These are phyloP conservation scores for Acanthosoma haemorrhoidale DNA, from an alignment of 2,888 invertebrate genomes.

Conservation along the genomic window DNA sequence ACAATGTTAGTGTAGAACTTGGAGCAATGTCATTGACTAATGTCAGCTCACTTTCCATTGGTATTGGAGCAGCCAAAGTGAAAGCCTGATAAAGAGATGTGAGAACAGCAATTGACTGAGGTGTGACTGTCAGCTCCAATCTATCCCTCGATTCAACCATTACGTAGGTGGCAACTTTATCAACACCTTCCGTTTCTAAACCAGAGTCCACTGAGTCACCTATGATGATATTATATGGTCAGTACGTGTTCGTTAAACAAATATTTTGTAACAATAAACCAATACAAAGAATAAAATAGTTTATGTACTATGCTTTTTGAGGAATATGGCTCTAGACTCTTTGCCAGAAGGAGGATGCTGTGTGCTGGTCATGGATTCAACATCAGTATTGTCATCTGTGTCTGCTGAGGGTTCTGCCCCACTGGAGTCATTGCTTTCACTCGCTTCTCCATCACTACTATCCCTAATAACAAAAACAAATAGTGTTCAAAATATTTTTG, in stretches of 20 bases:
- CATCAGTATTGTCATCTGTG: conserved; percentile 45
- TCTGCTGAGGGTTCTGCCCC: conserved; percentile 46
- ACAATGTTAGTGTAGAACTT: conserved; percentile 43
- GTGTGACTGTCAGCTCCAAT: conserved; percentile 64
- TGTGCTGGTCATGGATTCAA: conserved; percentile 45
- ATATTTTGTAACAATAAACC: too few species aligned
- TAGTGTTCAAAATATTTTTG: too few species aligned
- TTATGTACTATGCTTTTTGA: conserved; percentile 43
- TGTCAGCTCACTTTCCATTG: conserved; percentile 47
- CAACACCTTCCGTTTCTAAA: conserved; percentile 48
- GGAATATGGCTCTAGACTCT: conserved; percentile 42
- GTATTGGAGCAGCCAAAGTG: conserved; percentile 44
- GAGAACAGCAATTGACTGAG: conserved; percentile 57
- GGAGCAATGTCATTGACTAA: conserved; percentile 60
- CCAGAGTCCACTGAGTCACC: conserved; percentile 54
- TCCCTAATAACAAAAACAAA: conserved; percentile 46
- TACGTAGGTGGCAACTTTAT: conserved; percentile 58
- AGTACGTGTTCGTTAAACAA: too few species aligned
- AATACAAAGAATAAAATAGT: too few species aligned
- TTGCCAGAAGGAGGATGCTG: conserved; percentile 40
- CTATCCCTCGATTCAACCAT: conserved; percentile 62
- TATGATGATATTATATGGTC: too few species aligned
- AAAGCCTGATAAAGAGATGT: conserved; percentile 48
- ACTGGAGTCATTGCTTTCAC: conserved; percentile 50
- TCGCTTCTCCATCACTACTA: conserved; percentile 54